A percentile compares a stretch with the other conserved stretches of the same genome.
Conservation (phyloP, 2,797 vertebrate genomes). For the Lemur catta region DNA sequence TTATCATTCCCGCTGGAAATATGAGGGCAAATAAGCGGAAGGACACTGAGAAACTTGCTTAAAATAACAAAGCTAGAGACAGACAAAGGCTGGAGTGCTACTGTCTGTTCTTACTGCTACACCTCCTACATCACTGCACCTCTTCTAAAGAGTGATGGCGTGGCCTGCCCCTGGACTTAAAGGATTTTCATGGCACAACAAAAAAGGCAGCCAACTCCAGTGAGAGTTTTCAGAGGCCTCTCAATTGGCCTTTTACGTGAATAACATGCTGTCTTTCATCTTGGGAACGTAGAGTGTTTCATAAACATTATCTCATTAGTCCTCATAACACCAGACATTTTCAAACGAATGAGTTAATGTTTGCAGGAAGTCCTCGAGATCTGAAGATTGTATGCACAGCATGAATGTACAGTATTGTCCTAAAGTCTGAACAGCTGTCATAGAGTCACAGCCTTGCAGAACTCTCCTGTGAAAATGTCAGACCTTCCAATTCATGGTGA, state of each 20-base stretch:
- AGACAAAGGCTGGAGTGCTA: background rate
- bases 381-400: background rate
- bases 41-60: background rate
- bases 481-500: background rate
- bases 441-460: background rate
- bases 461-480: background rate
- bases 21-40: background rate
- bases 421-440: background rate
- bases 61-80: background rate
- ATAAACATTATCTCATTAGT: constrained; percentile 37
- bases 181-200: background rate
- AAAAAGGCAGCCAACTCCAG: background rate
- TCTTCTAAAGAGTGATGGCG: background rate
- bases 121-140: background rate
- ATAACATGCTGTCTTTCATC: background rate
- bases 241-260: background rate
- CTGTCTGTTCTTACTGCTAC: background rate
- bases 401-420: background rate
- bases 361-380: constrained; percentile 42
- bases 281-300: constrained; percentile 13
- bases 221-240: background rate
- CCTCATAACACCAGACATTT: background rate
- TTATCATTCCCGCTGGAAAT: background rate
- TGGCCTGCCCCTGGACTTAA: background rate
- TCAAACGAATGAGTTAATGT: constrained; percentile 68